Evolutionary conservation across 2,888 invertebrate genomes (phyloP), one percentile per base, ranked within the genome.

Genomic region (Epirrita christyi): DNA sequence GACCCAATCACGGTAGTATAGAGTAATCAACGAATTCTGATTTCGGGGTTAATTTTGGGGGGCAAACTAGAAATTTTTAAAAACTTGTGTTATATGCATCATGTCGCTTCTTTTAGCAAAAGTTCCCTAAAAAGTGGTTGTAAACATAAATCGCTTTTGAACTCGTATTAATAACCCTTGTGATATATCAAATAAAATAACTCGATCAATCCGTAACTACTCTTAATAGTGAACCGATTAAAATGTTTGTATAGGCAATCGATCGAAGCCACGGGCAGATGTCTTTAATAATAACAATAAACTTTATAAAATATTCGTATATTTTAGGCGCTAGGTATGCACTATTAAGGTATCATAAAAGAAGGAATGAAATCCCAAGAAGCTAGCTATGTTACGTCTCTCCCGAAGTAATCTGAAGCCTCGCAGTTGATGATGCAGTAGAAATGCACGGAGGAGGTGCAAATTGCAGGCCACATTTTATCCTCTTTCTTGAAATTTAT

Each of bases 401-500:
- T 9, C 7, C 14, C 21, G 14, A 14, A 10, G 29, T 48, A 40
- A 48, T 48, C 38, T 38, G 68, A 70, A 51, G 53, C 43, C 49
- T 38, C 54, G 9, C 47, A 61, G n/a, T 8, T 55, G 15, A 53
- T 62, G 29, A 47, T 45, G 48, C 34, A 28, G 44, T 43, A 34
- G 9, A 41, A 46, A 49, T 45, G 53, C 48, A 38, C 11, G 48
- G 28, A 54, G 48, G 28, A 54, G 52, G 58, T 46, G 52, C 14
- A 38, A 58, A 61, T 64, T 62, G 52, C 59, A 74, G 75, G 72
- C n/a, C 59, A 70, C 37, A 46, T 37, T 11, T 37, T 5, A 38
- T 28, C 28, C 27, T 42, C n/a, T 41, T 45, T 42, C n/a, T 41
- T 11, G 38, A 40, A 27, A 43, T 45, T 37, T n/a, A 41, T 41